Evolutionary conservation across 2,113 vertebrate genomes (phyloP).

Genomic region (Prietella phreatophila): DNA sequence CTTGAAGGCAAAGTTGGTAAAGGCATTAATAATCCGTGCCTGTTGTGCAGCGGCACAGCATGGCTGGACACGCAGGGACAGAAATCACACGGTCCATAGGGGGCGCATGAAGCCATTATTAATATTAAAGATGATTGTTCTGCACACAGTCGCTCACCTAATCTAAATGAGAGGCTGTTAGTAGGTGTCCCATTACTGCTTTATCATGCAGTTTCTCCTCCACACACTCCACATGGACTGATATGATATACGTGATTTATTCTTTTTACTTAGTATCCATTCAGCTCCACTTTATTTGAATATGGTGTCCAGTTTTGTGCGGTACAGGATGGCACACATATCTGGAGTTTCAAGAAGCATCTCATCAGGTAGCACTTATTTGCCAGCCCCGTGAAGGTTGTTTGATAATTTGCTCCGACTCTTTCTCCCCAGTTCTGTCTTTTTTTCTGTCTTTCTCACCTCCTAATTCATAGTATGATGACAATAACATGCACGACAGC

Average conservation of each 20-base stretch:
- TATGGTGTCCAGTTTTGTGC: not conserved
- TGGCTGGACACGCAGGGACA: constrained; percentile 36
- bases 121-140: constrained; percentile 54
- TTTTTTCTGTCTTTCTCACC: constrained; percentile 19
- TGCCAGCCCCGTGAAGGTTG: constrained; percentile 49
- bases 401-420: constrained; percentile 50
- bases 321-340: not conserved
- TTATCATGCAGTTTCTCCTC: constrained; percentile 34
- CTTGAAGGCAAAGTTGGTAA: constrained; percentile 55
- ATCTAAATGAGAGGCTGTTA: constrained; percentile 45
- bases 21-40: constrained; percentile 57
- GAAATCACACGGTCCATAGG: constrained; percentile 53
- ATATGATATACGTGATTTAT: not conserved
- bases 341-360: constrained; percentile 10
- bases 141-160: constrained; percentile 46
- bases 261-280: not conserved
- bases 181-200: constrained; percentile 42
- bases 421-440: not conserved
- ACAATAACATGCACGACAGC: constrained; percentile 58
- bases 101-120: constrained; percentile 56
- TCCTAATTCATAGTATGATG: constrained; percentile 60
- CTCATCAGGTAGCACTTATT: constrained; percentile 44
- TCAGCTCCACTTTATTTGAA: constrained; percentile 7
- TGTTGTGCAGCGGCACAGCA: constrained; percentile 33
- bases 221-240: not conserved